Base-by-base conservation (phyloP, 2,888 invertebrate species). In the Papilio protenor region DNA sequence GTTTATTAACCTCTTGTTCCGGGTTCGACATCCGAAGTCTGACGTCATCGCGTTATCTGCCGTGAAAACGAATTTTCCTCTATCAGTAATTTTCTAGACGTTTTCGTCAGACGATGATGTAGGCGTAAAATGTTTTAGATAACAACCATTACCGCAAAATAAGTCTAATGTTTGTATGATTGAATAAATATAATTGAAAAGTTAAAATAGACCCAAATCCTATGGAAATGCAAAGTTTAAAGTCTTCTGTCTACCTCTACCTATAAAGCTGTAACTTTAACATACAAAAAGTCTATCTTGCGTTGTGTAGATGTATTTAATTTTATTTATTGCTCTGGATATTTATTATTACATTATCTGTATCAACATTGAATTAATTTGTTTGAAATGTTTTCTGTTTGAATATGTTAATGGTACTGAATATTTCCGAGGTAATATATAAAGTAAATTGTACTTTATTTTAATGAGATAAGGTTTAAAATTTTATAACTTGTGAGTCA, bases 21-120 rank as follows among this genome's bases (percentile, higher is more conserved):
- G 82, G 82, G 82, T 82, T 81, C 81, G 80, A 73, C 59, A 81
- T 78, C 79, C 81, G 69, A 74, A 45, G 40, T 66, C 21, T 66
- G 40, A 72, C 75, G 78, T 78, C 78, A 75, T 72, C 78, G 75
- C 59, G 57, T 78, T 76, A 75, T 75, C 78, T 78, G 78, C 73
- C 57, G 59, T 73, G 78, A 47, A 73, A 76, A 73, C 64, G 57
- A 78, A 75, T 78, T 78, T 78, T 78, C 78, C 78, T 75, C 75
- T 71, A 72, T 75, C 75, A 71, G 71, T 27, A 16, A 61, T 45
- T 21, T 55, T 69, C 75, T 73, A 66, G 75, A 73, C 75, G 61
- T 75, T 73, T 57, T 33, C 64, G 70, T 14, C 59, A n/a, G 47
- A 45, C 27, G 47, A 61, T 77, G n/a, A 47, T 70, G 55, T 21